phyloP scores from a whole-genome alignment of 2,113 vertebrate species.

The Boulengeromyrus knoepffleri region DNA sequence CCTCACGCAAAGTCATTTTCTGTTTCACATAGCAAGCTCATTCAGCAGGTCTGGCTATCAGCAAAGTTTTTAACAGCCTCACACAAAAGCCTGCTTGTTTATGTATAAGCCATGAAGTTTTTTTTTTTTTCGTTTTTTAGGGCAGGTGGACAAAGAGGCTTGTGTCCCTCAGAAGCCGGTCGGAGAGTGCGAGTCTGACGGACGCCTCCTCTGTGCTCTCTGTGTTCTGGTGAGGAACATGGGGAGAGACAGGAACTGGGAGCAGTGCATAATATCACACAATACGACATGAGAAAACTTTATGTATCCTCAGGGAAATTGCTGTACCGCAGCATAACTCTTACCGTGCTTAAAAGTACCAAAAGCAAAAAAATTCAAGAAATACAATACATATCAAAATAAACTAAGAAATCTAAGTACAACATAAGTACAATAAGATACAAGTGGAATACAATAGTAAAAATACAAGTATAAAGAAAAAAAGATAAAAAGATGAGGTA shows the following conservation, averaged over 20 bases:
- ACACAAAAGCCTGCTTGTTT: constrained; percentile 1
- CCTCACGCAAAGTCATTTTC: neutral
- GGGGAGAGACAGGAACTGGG: neutral
- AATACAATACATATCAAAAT: neutral
- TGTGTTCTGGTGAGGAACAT: neutral
- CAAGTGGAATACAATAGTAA: neutral
- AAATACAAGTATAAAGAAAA: neutral
- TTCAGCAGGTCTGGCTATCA: neutral
- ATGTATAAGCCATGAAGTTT: neutral
- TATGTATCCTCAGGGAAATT: neutral
- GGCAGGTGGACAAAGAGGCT: neutral
- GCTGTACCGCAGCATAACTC: neutral
- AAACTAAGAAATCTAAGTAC: neutral
- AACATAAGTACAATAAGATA: neutral
- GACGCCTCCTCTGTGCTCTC: neutral
- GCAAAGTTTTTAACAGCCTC: neutral
- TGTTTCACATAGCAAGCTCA: neutral
- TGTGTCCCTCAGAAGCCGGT: neutral
- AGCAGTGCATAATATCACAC: neutral
- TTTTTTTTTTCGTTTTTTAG: neutral
- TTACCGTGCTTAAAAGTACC: neutral
- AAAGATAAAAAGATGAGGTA: neutral
- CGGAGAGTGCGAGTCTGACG: neutral
- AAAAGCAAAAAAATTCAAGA: neutral
- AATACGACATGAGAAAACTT: neutral